Percentiles rank a stretch among this genome's conserved stretches.
Evolutionary conservation across 2,888 invertebrate genomes (phyloP).

Genomic region (Lycocerus yunnanus): DNA sequence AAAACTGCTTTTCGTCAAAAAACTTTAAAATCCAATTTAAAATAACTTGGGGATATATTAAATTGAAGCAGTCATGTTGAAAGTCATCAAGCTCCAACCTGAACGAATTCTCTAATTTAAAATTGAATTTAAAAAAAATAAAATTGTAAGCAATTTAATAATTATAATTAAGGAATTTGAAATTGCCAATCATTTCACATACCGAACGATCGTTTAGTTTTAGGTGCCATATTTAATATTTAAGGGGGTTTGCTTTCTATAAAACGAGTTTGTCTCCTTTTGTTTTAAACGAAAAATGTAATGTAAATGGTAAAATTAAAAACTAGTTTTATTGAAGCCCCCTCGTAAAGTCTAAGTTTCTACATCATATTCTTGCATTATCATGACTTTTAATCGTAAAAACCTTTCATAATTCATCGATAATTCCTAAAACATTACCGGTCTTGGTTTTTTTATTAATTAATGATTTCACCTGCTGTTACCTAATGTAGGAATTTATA

Average conservation of each 20-base stretch:
- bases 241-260: too few species aligned
- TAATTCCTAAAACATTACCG: neutral
- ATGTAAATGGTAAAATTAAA: neutral
- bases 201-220: neutral
- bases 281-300: neutral
- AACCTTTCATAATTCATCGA: neutral
- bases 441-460: neutral
- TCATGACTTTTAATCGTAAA: neutral
- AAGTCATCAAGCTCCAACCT: neutral
- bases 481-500: neutral
- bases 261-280: neutral
- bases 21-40: neutral
- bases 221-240: neutral
- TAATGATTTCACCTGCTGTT: neutral
- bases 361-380: neutral
- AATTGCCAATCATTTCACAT: neutral
- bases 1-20: neutral
- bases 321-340: neutral
- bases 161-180: neutral
- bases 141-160: neutral
- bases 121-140: neutral
- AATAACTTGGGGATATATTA: neutral
- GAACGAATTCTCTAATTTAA: neutral
- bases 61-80: neutral
- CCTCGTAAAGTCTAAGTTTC: neutral